Base-by-base conservation (phyloP, 2,888 invertebrate species). In the Cryptus viduatorius region DNA sequence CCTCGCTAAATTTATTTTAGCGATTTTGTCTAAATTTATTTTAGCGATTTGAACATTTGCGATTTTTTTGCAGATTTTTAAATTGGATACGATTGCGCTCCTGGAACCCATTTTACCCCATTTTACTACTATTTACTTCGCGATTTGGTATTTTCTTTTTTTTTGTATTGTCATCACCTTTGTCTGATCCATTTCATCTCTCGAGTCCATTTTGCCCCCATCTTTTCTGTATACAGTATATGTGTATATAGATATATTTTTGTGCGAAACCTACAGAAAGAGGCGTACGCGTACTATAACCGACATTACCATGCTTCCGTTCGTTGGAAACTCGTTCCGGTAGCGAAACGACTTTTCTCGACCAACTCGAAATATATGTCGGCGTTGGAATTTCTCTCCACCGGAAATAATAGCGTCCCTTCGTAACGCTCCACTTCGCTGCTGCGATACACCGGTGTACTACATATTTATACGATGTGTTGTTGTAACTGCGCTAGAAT, bases 401-500 rank as follows among this genome's bases (percentile, higher is more conserved):
- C 82, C 65, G 73, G 82, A 80, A 85, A 85, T 85, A 85, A 85
- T 84, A 78, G 85, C 61, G 73, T 67, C 67, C 82, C 67, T 71
- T 65, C 64, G 37, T 24, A 7, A 46, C 29, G 64, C 77, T 59
- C 42, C 56, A 50, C 79, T 24, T 59, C 29, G 50, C 31, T 42
- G 69, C 67, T 31, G 78, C 37, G 68, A 64, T 61, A 44, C 68
- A 59, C 69, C 79, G 31, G 44, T 12, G 64, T 72, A 75, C 73
- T 84, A 80, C 80, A 87, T 85, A 85, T 85, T 85, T 85, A 85
- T 87, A 85, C 78, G 82, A 81, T 78, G 77, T 81, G 56, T 71
- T 65, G 53, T 61, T 61, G 59, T 85, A 72, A 67, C 80, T 72
- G 75, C 50, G 16, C 44, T 53, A 10, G 64, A 19, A 44, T 76